Conservation (phyloP, 2,888 invertebrate species). For the Eupsilia transversa region DNA sequence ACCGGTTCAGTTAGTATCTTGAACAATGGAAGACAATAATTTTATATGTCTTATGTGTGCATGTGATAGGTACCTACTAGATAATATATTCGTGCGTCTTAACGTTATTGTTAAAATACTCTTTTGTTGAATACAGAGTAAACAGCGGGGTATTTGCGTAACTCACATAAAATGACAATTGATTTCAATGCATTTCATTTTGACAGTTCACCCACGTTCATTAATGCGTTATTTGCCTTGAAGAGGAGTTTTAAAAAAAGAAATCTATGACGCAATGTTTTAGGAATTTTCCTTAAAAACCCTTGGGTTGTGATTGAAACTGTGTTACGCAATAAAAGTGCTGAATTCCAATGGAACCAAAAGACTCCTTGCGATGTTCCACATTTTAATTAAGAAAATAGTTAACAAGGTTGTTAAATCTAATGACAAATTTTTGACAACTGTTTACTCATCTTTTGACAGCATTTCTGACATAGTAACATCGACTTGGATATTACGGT, state of each 20-base stretch:
- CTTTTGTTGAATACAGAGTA: background rate
- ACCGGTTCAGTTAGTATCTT: conserved; percentile 52
- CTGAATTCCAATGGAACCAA: background rate
- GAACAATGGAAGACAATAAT: conserved; percentile 56
- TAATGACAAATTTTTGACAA: conserved; percentile 17
- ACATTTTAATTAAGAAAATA: conserved; percentile 6
- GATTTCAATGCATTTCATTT: no score
- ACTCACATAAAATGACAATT: no score
- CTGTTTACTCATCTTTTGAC: background rate
- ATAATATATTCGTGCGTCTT: background rate
- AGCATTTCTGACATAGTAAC: background rate
- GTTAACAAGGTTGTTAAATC: conserved; percentile 10
- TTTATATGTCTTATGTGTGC: conserved; percentile 25
- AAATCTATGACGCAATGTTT: no score
- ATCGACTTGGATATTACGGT: no score
- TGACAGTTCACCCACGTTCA: no score
- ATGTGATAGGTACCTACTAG: conserved; percentile 20
- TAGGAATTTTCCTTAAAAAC: no score
- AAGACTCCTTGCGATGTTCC: background rate
- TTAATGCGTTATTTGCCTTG: no score
- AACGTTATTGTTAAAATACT: background rate
- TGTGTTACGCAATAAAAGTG: no score
- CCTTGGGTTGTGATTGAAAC: no score
- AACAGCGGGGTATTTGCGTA: background rate
- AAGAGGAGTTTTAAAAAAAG: no score